A percentile compares a stretch with the other conserved stretches of the same genome.
Conservation (phyloP, 1,140 invertebrate genomes). For the Trachymyrmex cornetzi region DNA sequence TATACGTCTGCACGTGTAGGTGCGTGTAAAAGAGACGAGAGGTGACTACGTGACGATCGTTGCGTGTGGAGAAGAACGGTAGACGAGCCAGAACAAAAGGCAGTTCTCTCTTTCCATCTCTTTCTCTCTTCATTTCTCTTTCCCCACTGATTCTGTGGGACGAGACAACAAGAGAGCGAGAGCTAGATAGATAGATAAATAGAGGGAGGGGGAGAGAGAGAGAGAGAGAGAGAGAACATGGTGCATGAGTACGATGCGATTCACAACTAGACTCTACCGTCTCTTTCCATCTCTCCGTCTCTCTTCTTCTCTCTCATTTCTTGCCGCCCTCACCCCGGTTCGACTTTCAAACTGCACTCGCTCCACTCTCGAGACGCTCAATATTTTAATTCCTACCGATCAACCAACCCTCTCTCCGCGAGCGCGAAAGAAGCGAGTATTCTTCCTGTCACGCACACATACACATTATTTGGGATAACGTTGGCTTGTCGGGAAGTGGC, state of each 20-base stretch:
- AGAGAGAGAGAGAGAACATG: not conserved
- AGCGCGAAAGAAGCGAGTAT: slow-evolving; percentile 43
- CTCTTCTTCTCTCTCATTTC: not conserved
- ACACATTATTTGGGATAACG: not conserved
- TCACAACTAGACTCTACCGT: slow-evolving; percentile 27
- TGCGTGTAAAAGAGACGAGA: slow-evolving; percentile 58
- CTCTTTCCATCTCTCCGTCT: not conserved
- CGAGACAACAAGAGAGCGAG: slow-evolving; percentile 4
- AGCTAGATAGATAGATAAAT: not conserved
- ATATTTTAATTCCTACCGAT: slow-evolving; percentile 73
- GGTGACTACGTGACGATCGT: slow-evolving; percentile 61
- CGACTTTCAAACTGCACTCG: slow-evolving; percentile 37
- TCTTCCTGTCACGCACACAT: slow-evolving; percentile 29
- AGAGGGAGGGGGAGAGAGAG: not conserved
- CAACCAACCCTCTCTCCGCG: slow-evolving; percentile 44
- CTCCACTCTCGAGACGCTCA: slow-evolving; percentile 67
- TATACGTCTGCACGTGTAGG: slow-evolving; percentile 9
- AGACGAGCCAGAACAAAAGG: slow-evolving; percentile 68
- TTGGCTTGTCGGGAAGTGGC: slow-evolving; percentile 31
- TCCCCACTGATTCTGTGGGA: slow-evolving; percentile 18
- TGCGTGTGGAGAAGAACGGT: slow-evolving; percentile 58
- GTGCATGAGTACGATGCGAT: slow-evolving; percentile 48
- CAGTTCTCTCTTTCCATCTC: slow-evolving; percentile 34
- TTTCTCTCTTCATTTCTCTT: slow-evolving; percentile 36
- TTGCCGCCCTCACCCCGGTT: slow-evolving; percentile 18